Evolutionary conservation across 2,797 vertebrate species (phyloP).

Genomic region (Melanotaenia boesemani): DNA sequence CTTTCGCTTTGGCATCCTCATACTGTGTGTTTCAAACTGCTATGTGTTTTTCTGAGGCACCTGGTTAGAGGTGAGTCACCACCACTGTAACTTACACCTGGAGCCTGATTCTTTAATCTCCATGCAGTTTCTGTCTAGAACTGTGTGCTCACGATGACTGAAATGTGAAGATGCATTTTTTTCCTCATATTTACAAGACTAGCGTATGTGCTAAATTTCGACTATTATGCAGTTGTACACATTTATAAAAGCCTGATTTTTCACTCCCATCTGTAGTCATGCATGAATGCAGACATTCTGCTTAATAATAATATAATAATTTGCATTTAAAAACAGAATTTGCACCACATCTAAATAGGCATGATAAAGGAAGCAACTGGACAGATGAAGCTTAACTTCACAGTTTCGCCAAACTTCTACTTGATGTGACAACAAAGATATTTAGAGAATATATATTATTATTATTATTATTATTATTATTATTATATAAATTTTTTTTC

Average conservation of each 20-base stretch:
- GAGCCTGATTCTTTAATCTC: neutral
- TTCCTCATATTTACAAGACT: neutral
- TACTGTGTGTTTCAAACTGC: neutral
- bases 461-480: too few relatives aligned
- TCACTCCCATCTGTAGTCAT: neutral
- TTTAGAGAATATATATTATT: too few relatives aligned
- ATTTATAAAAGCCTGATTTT: conserved; percentile 3
- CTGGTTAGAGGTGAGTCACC: neutral
- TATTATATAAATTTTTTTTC: too few relatives aligned
- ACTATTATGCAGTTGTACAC: neutral
- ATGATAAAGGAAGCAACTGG: neutral
- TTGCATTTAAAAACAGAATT: neutral
- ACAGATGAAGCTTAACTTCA: neutral
- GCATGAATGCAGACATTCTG: neutral
- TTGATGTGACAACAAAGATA: too few relatives aligned
- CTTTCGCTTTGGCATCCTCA: neutral
- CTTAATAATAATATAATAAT: neutral
- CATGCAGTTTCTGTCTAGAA: neutral
- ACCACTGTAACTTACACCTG: neutral
- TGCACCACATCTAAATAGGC: too few relatives aligned
- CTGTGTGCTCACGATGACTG: neutral
- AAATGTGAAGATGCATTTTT: neutral
- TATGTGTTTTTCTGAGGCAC: neutral
- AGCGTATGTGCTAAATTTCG: neutral
- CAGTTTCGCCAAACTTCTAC: too few relatives aligned